Evolutionary conservation across 2,113 vertebrate species (phyloP).

Genomic region (Eira barbara): DNA sequence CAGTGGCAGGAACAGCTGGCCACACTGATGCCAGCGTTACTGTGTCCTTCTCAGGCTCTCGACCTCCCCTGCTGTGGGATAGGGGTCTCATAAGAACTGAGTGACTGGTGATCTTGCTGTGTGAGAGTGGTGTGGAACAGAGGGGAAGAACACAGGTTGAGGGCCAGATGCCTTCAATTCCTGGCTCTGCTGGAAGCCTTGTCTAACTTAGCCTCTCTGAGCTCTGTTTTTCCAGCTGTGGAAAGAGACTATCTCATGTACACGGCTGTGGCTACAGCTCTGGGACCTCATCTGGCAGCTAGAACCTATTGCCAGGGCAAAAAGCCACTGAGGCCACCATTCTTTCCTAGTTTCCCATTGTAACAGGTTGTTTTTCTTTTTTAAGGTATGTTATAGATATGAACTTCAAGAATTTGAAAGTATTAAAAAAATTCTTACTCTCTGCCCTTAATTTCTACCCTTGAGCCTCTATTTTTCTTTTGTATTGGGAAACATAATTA

Average conservation of each 20-base stretch:
- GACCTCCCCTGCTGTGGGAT: neutral
- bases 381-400: neutral
- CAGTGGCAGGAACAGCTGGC: neutral
- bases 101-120: neutral
- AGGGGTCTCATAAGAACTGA: neutral
- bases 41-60: neutral
- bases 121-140: neutral
- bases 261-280: neutral
- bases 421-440: neutral
- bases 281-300: neutral
- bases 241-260: neutral
- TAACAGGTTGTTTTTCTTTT: neutral
- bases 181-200: neutral
- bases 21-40: accelerated
- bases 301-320: neutral
- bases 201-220: neutral
- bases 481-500: neutral
- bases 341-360: neutral
- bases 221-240: neutral
- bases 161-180: neutral
- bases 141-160: neutral
- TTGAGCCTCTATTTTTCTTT: neutral
- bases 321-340: neutral
- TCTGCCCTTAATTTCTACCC: neutral
- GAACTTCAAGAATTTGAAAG: neutral